Conservation (phyloP, 2,797 vertebrate genomes). For the Dromococcyx pavoninus region DNA sequence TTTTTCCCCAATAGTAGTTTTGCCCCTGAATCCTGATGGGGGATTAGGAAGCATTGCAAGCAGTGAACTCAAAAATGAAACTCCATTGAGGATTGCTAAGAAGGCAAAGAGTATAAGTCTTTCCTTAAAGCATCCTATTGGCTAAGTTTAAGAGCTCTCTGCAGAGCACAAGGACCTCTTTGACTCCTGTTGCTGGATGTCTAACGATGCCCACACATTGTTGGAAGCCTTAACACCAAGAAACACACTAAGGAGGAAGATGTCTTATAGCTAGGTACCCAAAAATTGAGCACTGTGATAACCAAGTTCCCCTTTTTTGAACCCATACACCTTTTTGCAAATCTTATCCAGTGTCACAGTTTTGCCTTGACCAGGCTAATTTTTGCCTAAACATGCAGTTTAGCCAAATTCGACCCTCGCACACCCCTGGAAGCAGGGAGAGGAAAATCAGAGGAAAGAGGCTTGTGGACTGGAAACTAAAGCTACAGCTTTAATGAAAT, state of each 20-base stretch:
- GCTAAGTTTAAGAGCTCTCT: not conserved
- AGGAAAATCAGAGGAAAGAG: too few species aligned
- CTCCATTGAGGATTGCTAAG: not conserved
- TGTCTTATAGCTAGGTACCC: not conserved
- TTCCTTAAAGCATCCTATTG: not conserved
- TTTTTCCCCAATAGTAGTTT: not conserved
- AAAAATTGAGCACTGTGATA: not conserved
- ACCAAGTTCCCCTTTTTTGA: not conserved
- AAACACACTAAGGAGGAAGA: not conserved
- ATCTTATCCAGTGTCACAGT: too few species aligned
- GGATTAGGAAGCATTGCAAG: not conserved
- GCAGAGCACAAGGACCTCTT: not conserved
- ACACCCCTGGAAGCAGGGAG: too few species aligned
- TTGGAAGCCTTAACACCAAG: not conserved
- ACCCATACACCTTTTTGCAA: not conserved
- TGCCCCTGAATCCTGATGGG: not conserved
- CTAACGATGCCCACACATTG: not conserved
- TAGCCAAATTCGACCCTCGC: too few species aligned
- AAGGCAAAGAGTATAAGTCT: not conserved
- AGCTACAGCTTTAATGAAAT: too few species aligned
- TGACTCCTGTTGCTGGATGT: not conserved
- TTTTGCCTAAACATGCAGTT: too few species aligned
- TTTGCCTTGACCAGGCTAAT: too few species aligned
- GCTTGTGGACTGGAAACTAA: too few species aligned
- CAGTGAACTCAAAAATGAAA: not conserved